Percentiles rank a stretch among this genome's conserved stretches.
phyloP scores from a whole-genome alignment of 1,140 invertebrate species.

The Vanessa tameamea region DNA sequence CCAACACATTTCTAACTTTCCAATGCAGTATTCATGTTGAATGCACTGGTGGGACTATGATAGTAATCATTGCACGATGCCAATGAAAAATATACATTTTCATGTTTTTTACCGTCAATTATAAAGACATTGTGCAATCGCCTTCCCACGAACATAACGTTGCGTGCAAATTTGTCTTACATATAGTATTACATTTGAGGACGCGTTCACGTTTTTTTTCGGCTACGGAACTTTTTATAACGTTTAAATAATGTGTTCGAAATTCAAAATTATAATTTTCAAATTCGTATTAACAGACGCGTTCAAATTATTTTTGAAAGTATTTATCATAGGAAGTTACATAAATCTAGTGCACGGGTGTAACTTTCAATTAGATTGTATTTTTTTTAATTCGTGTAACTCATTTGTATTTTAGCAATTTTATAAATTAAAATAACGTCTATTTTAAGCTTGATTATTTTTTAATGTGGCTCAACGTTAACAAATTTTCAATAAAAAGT shows the following conservation, averaged over 20 bases:
- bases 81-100: constrained; percentile 35
- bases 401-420: not conserved
- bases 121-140: constrained; percentile 26
- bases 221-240: not conserved
- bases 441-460: too few relatives aligned
- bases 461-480: too few relatives aligned
- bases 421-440: not conserved
- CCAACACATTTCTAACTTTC: constrained; percentile 35
- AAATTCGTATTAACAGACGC: not conserved
- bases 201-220: not conserved
- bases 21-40: constrained; percentile 21
- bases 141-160: constrained; percentile 34
- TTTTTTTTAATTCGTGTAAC: constrained; percentile 1
- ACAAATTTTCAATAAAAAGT: too few relatives aligned
- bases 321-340: constrained; percentile 6
- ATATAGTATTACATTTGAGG: not conserved
- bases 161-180: constrained; percentile 21
- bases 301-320: constrained; percentile 6
- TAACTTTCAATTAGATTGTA: constrained; percentile 21
- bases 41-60: constrained; percentile 19
- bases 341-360: constrained; percentile 15
- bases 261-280: not conserved
- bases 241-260: too few relatives aligned
- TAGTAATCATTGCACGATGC: constrained; percentile 32
- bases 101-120: constrained; percentile 28